These are phyloP conservation scores for Rhyacichthys aspro DNA, from an alignment of 2,797 vertebrate genomes.

Conservation along the genomic window DNA sequence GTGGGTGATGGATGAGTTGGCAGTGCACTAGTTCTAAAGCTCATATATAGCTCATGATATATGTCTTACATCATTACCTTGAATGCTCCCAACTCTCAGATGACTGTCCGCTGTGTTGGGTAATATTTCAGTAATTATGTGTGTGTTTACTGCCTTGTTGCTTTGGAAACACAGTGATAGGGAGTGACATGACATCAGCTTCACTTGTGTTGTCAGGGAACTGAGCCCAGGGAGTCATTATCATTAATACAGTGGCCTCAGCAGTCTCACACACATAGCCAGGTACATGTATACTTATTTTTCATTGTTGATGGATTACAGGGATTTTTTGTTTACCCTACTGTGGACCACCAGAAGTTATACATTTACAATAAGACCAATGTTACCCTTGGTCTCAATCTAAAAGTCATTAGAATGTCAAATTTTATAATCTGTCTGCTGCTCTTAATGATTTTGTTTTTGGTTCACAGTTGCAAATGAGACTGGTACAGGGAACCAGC, in stretches of 20 bases:
- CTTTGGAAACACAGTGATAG: constrained; percentile 78
- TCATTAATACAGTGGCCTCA: constrained; percentile 71
- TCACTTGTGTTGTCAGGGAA: constrained; percentile 54
- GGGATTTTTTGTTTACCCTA: too few species aligned
- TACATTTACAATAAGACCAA: too few species aligned
- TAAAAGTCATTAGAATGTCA: too few species aligned
- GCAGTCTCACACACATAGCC: constrained; percentile 1
- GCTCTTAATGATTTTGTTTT: too few species aligned
- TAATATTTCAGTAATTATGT: constrained; percentile 3
- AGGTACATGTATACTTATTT: too few species aligned
- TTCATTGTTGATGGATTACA: too few species aligned
- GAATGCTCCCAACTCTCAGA: background rate
- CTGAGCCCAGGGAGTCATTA: constrained; percentile 65
- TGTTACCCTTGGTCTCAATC: too few species aligned
- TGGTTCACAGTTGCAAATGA: constrained; percentile 87
- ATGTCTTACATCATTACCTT: background rate
- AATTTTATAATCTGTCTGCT: too few species aligned
- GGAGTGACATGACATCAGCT: constrained; percentile 70
- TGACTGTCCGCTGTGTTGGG: background rate
- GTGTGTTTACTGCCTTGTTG: constrained; percentile 74
- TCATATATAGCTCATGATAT: too few species aligned
- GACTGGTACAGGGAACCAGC: constrained; percentile 78
- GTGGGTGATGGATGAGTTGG: too few species aligned
- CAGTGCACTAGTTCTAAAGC: too few species aligned
- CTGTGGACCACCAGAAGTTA: too few species aligned